Conservation (phyloP, 2,888 invertebrate genomes). For the Mythimna albipuncta region DNA sequence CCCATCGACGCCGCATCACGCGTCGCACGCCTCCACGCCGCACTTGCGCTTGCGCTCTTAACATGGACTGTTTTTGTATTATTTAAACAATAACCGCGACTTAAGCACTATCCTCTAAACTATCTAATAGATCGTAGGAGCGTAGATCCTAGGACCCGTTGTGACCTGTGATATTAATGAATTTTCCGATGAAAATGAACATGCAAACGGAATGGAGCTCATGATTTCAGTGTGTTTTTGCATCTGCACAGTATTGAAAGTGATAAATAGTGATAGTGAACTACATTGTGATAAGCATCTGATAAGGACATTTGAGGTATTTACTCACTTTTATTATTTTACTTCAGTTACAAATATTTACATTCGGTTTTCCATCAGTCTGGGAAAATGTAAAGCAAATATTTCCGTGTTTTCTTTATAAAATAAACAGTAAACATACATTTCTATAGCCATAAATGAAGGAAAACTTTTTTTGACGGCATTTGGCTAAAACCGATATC, state of each 20-base stretch:
- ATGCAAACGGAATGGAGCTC: conserved; percentile 87
- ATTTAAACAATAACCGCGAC: conserved; percentile 70
- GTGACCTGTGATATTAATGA: conserved; percentile 83
- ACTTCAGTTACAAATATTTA: conserved; percentile 40
- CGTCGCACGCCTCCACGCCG: conserved; percentile 75
- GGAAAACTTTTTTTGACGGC: not conserved
- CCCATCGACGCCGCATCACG: conserved; percentile 89
- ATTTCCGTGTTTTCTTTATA: conserved; percentile 2
- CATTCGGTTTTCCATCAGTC: conserved; percentile 16
- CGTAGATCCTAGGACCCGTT: conserved; percentile 60
- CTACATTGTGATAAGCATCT: conserved; percentile 84
- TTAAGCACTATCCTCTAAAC: conserved; percentile 59
- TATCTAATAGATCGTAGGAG: conserved; percentile 36
- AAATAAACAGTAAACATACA: not conserved
- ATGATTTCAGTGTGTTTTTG: conserved; percentile 88
- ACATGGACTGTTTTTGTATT: conserved; percentile 83
- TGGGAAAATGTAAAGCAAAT: conserved; percentile 15
- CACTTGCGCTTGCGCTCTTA: conserved; percentile 85
- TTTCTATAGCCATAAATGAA: not conserved
- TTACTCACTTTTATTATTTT: conserved; percentile 64
- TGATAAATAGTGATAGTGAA: conserved; percentile 89
- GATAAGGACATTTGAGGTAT: conserved; percentile 87
- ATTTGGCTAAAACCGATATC: not conserved
- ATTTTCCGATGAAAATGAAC: conserved; percentile 82
- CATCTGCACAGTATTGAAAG: conserved; percentile 82